Conservation (phyloP, 2,888 invertebrate species). For the Megalurothrips usitatus region DNA sequence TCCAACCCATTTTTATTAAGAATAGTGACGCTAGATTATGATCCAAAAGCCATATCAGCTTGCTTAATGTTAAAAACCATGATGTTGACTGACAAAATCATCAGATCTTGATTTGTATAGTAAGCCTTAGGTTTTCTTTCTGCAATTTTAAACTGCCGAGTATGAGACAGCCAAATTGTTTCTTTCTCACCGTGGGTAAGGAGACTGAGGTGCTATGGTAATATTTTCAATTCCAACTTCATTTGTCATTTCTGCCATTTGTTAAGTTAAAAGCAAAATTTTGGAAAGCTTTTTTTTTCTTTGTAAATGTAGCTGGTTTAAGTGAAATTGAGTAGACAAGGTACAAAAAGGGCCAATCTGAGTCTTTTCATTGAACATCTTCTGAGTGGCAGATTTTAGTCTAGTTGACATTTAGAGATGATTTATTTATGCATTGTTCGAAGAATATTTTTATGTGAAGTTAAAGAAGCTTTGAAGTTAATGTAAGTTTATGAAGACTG, state of each 20-base stretch:
- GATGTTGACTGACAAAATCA: neutral
- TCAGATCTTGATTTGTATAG: neutral
- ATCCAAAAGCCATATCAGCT: neutral
- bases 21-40: neutral
- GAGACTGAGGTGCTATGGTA: neutral
- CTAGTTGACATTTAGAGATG: conserved; percentile 17
- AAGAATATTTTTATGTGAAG: neutral
- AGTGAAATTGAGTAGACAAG: neutral
- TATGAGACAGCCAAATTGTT: neutral
- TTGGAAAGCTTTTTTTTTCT: neutral
- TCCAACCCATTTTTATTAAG: too few relatives aligned
- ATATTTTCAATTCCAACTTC: neutral
- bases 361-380: neutral
- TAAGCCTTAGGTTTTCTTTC: neutral
- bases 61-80: neutral
- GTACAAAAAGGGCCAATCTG: neutral
- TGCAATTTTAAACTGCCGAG: neutral
- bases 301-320: neutral
- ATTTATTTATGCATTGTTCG: conserved; percentile 22
- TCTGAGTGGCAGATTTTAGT: neutral
- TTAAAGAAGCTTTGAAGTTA: neutral
- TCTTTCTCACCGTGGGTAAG: neutral
- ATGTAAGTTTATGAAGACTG: conserved; percentile 23
- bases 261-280: neutral
- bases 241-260: neutral